A percentile compares a stretch with the other conserved stretches of the same genome.
Evolutionary conservation across 2,113 vertebrate species (phyloP).

Genomic region (Heliornis fulica): DNA sequence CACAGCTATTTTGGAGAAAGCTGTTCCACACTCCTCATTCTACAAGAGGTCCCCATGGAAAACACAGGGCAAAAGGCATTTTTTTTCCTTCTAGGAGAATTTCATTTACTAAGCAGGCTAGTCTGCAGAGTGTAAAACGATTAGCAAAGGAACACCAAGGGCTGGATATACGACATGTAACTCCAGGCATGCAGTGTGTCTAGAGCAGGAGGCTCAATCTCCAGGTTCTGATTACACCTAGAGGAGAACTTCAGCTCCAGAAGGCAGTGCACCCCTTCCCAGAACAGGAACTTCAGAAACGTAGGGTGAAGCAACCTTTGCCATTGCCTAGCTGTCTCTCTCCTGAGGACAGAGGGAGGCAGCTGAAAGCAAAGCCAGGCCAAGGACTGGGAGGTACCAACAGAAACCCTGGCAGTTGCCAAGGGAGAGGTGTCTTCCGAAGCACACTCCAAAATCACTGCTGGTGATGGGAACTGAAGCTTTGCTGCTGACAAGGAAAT

Average conservation of each 20-base stretch:
- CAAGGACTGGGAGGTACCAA: not conserved
- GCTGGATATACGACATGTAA: not conserved
- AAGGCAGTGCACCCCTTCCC: not conserved
- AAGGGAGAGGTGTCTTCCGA: not conserved
- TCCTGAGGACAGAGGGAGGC: not conserved
- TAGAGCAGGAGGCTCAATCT: not conserved
- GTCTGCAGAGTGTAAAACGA: not conserved
- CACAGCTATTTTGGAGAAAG: not conserved
- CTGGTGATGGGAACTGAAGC: not conserved
- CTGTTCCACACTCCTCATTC: not conserved
- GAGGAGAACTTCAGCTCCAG: rapidly evolving
- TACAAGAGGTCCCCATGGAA: not conserved
- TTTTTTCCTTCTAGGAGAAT: not conserved
- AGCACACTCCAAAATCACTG: not conserved
- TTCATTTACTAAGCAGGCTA: not conserved
- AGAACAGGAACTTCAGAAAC: not conserved
- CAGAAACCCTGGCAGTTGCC: not conserved
- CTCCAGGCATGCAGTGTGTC: too few relatives aligned
- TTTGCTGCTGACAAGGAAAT: not conserved
- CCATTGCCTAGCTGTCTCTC: not conserved
- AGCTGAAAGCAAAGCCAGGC: not conserved
- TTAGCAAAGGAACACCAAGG: not conserved
- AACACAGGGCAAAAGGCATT: not conserved
- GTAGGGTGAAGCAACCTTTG: not conserved
- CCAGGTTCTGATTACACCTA: not conserved